Base-by-base conservation (phyloP, 2,888 invertebrate species). In the Liopterus haemorrhoidalis region DNA sequence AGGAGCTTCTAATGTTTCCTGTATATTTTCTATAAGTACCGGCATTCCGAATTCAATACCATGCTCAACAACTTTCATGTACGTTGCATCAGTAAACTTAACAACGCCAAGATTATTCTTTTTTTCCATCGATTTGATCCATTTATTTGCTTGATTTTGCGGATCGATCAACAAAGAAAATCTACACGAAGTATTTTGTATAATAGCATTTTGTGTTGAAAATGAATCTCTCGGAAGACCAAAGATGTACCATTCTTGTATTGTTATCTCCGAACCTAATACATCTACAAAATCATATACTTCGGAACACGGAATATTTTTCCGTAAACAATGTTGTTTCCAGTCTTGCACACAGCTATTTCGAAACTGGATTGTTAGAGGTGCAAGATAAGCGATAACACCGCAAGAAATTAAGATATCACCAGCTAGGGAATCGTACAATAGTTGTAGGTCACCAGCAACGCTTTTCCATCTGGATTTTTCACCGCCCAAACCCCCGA, bases 331-430 rank as follows among this genome's bases (percentile, higher is more conserved):
- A 21, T 81, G 74, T n/a, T 70, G 59, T 47, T 81, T 79, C 93
- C 93, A 94, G 50, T 83, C 78, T 0, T 68, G 65, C 2, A 82
- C 73, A 36, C 78, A 74, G 20, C 69, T 66, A 35, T 68, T 65
- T 59, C 85, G 73, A 54, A 81, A 80, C 12, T 78, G 73, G 36
- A 81, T 74, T 4, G 87, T 90, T 56, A 91, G 88, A 0, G 92
- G 85, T 0, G 91, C 83, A 40, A 95, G 73, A 67, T 95, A 95
- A 0, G 92, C 86, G 52, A 94, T 90, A 25, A 91, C 79, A 11
- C 88, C 93, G 60, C 85, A 84, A 0, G 92, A 89, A 21, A 95
- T 76, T 11, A 95, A 70, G 55, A 93, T 85, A 67, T 94, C 93
- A 0, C 94, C 95, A 0, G 90, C 85, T 48, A 94, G 71, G 61